Evolutionary conservation across 2,113 vertebrate species (phyloP), one percentile per base, ranked within the genome.

Genomic region (Dasyprocta punctata): DNA sequence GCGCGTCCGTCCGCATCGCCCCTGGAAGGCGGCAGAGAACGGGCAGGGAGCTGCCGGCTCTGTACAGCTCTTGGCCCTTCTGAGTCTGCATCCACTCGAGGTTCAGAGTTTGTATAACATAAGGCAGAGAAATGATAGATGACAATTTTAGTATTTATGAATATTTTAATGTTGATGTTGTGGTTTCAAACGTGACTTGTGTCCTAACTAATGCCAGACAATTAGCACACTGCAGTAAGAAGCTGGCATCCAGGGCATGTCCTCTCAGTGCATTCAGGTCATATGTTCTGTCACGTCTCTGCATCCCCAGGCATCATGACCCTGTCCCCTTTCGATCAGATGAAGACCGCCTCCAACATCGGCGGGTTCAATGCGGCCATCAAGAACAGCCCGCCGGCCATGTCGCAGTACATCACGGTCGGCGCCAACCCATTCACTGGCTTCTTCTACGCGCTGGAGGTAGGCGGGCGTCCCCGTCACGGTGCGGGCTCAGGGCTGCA

Each of bases 361-460:
- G 99, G 99, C 38, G 99, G 99, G 71, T 99, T 99, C 97, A 99
- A 99, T 89, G 99, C 99, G 56, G 98, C 99, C 2, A 99, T 99
- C 96, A 99, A 99, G 96, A 99, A 99, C 97, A 99, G 99, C 95
- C 99, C 99, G 26, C 99, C 99, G 0, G 99, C 99, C 96, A 99
- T 99, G 99, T 99, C 99, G 97, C 99, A 99, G 98, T 99, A 99
- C 86, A 99, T 99, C 95, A 99, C 99, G 36, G 99, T 99, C 47
- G 99, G 99, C 90, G 98, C 99, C 88, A 99, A 99, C 91, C 99
- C 99, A 1, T 99, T 99, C 97, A 99, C 99, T 0, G 99, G 99
- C 77, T 99, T 99, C 98, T 99, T 99, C 98, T 99, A 99, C 89
- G 99, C 99, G 41, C 97, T 99, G 61, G 99, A 99, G 99, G 99